Conservation (phyloP, 2,888 invertebrate species). For the Acronicta psi region DNA sequence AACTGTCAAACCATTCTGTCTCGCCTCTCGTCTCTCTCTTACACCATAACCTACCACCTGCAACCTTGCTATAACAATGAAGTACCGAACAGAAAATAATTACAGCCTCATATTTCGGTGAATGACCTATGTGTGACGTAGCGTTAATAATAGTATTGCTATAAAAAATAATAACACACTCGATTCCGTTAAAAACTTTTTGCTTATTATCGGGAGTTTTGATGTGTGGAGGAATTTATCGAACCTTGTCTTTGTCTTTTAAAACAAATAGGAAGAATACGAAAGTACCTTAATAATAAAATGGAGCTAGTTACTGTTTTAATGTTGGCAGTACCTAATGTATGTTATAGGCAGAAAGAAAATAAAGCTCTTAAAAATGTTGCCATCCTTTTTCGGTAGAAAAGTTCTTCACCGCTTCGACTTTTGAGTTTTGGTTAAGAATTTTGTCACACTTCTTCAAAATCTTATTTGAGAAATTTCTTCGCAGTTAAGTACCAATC, state of each 20-base stretch:
- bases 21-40: conserved; percentile 6
- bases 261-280: too few relatives aligned
- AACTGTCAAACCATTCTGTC: not conserved
- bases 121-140: conserved; percentile 49
- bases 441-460: too few relatives aligned
- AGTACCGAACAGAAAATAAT: conserved; percentile 44
- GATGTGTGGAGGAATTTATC: not conserved
- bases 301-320: too few relatives aligned
- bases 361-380: too few relatives aligned
- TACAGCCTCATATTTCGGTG: conserved; percentile 39
- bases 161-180: conserved; percentile 12
- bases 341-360: too few relatives aligned
- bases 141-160: conserved; percentile 36
- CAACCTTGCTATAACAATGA: conserved; percentile 16
- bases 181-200: conserved; percentile 10
- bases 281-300: not conserved
- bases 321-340: too few relatives aligned
- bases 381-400: too few relatives aligned
- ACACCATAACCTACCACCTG: conserved; percentile 27
- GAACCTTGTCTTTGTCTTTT: not conserved
- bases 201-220: conserved; percentile 7
- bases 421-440: too few relatives aligned
- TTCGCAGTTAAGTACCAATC: too few relatives aligned
- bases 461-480: too few relatives aligned
- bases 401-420: too few relatives aligned